Conservation (phyloP, 2,888 invertebrate genomes). For the Phyllotreta striolata region DNA sequence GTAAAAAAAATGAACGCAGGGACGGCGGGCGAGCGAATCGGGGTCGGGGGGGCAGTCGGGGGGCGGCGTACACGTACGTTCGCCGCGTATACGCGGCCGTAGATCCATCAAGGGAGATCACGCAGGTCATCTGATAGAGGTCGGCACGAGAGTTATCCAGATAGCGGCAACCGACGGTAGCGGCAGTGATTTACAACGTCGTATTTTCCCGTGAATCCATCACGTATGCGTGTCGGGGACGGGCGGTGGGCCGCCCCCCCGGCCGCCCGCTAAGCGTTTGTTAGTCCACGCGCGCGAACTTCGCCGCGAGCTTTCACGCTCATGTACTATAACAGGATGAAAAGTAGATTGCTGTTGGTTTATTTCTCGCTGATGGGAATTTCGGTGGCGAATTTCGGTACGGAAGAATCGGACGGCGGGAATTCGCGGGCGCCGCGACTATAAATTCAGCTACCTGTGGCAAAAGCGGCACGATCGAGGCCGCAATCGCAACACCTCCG, state of each 20-base stretch:
- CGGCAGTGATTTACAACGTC: constrained; percentile 56
- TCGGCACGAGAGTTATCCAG: constrained; percentile 57
- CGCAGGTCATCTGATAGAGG: constrained; percentile 60
- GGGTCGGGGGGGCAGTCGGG: constrained; percentile 23
- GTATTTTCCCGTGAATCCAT: constrained; percentile 57
- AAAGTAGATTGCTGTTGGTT: too few relatives aligned
- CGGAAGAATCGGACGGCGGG: background rate
- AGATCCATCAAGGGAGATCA: constrained; percentile 57
- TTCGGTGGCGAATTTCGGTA: too few relatives aligned
- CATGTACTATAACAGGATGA: too few relatives aligned
- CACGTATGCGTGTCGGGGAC: constrained; percentile 47
- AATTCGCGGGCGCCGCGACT: background rate
- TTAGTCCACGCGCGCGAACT: constrained; percentile 5
- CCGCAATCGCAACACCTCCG: constrained; percentile 42
- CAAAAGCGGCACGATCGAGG: constrained; percentile 37
- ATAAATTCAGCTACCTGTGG: constrained; percentile 36
- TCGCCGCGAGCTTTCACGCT: background rate
- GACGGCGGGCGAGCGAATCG: constrained; percentile 13
- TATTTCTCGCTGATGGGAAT: too few relatives aligned
- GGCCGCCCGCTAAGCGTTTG: constrained; percentile 7
- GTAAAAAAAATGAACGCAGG: constrained; percentile 34
- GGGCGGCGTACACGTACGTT: constrained; percentile 30
- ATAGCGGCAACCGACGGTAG: constrained; percentile 45
- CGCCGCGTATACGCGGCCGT: constrained; percentile 36
- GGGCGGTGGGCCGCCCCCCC: constrained; percentile 30